These are phyloP conservation scores for Panonychus citri DNA, from an alignment of 1,140 invertebrate species.

Conservation along the genomic window DNA sequence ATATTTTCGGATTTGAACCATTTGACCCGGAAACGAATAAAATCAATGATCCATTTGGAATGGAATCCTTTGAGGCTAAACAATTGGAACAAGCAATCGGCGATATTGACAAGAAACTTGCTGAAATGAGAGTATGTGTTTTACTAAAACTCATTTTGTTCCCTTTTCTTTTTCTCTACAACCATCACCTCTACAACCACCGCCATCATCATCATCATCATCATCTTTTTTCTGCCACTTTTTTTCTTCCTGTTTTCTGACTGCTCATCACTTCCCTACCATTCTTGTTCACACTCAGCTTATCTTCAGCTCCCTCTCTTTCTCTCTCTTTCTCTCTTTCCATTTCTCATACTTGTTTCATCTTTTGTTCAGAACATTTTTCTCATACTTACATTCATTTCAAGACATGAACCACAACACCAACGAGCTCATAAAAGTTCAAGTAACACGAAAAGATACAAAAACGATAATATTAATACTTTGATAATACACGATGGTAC, in stretches of 20 bases:
- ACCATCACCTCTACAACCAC: neutral
- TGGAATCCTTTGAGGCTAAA: constrained; percentile 24
- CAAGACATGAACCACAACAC: too few relatives aligned
- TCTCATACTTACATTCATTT: too few relatives aligned
- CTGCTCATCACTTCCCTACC: neutral
- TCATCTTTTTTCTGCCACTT: neutral
- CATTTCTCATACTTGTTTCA: too few relatives aligned
- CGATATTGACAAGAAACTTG: constrained; percentile 14
- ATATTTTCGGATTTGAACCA: constrained; percentile 40
- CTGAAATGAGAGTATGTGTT: constrained; percentile 16
- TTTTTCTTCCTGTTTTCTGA: neutral
- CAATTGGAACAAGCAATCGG: constrained; percentile 16
- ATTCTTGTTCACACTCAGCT: too few relatives aligned
- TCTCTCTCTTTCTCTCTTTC: too few relatives aligned
- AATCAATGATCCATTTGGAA: constrained; percentile 42
- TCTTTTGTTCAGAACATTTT: too few relatives aligned
- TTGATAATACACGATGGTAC: too few relatives aligned
- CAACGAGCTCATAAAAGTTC: too few relatives aligned
- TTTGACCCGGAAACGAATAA: constrained; percentile 24
- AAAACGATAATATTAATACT: too few relatives aligned
- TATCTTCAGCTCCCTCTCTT: too few relatives aligned
- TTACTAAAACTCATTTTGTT: neutral
- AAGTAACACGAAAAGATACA: too few relatives aligned
- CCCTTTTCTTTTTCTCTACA: neutral
- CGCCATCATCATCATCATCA: neutral